Evolutionary conservation across 2,113 vertebrate genomes (phyloP).

Genomic region (Elephantulus edwardii): DNA sequence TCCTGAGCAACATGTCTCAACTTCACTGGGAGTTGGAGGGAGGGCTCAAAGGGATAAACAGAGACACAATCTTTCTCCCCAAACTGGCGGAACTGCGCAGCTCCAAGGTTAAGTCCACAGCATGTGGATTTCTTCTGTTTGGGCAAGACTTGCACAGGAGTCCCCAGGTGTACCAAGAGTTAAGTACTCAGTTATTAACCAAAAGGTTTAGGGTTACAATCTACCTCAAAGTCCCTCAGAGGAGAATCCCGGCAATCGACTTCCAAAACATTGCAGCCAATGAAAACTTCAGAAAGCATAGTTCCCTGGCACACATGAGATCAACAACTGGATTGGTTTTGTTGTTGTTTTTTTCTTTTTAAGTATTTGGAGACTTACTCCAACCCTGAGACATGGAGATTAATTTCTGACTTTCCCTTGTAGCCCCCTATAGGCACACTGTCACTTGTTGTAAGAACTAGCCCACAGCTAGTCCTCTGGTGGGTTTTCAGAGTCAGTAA

Average conservation of each 20-base stretch:
- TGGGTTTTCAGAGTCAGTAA: too few relatives aligned
- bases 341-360: background rate
- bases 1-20: background rate
- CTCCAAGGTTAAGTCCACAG: background rate
- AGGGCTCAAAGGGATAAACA: background rate
- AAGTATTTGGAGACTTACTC: background rate
- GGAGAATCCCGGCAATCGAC: background rate
- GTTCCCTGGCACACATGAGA: background rate
- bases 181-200: too few relatives aligned
- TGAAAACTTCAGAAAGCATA: background rate
- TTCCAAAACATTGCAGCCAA: background rate
- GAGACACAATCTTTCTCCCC: background rate
- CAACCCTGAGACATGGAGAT: background rate
- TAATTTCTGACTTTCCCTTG: background rate
- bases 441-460: too few relatives aligned
- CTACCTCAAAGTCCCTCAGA: background rate
- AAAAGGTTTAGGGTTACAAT: background rate
- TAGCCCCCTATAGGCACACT: background rate
- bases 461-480: too few relatives aligned
- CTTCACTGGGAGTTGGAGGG: background rate
- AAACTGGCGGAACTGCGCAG: background rate
- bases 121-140: background rate
- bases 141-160: background rate
- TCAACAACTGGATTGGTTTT: background rate
- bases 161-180: background rate